Evolutionary conservation across 53 echinoderm and acorn worm species (phyloP).

Genomic region (Echinarachnius parma): DNA sequence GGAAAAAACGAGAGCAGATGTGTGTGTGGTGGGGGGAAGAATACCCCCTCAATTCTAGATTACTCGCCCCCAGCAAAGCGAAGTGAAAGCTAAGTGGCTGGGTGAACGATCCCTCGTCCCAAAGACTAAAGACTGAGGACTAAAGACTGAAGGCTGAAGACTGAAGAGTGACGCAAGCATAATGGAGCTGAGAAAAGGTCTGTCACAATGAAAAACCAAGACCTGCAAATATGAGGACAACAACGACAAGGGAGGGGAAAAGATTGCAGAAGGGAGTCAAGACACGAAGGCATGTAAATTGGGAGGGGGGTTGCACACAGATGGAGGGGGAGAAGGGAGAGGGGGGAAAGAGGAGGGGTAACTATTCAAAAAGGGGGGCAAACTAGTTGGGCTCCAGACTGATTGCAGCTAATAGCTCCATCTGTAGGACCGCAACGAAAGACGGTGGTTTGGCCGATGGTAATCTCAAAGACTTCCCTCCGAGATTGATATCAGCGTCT

Average conservation of each 20-base stretch:
- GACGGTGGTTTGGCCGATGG: conserved; percentile 24
- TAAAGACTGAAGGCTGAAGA: no score
- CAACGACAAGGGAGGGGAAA: not conserved
- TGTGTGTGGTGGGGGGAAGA: conserved; percentile 34
- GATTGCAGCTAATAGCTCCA: no score
- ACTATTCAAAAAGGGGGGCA: no score
- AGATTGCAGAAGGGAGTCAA: no score
- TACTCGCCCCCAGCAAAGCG: conserved; percentile 48
- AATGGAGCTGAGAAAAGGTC: conserved; percentile 53
- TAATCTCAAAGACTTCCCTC: conserved; percentile 35
- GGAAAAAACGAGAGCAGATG: conserved; percentile 47
- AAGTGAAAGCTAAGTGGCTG: conserved; percentile 52
- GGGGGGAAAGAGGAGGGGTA: not conserved
- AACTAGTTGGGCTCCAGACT: no score
- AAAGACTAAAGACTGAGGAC: no score
- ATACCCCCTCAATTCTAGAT: conserved; percentile 43
- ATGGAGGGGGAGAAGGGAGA: not conserved
- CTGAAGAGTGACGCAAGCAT: no score
- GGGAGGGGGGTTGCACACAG: not conserved
- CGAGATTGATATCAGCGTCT: conserved; percentile 26
- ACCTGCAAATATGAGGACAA: conserved; percentile 10
- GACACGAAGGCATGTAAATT: not conserved
- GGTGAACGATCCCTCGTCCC: conserved; percentile 43
- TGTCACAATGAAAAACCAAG: conserved; percentile 51
- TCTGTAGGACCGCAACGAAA: conserved; percentile 18